Evolutionary conservation across 1,140 invertebrate genomes (phyloP), one percentile per base, ranked within the genome.

Genomic region (Neomicropteryx cornuta): DNA sequence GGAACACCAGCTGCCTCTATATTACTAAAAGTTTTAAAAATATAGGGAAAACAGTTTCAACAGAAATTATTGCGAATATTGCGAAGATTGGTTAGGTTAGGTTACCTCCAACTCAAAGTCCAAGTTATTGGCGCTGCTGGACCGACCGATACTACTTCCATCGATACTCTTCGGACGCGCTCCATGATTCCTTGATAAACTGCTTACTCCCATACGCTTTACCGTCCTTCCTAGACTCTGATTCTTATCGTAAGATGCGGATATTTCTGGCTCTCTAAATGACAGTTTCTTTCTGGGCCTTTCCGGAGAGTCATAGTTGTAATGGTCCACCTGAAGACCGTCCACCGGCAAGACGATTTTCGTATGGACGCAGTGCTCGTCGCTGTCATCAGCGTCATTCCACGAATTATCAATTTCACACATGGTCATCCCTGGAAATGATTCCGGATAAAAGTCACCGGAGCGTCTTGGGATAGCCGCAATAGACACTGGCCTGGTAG

Each of bases 211-310:
- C 61, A 64, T 64, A 4, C 55, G 38, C 36, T 64, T 63, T 45
- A 53, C 46, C 27, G 58, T 58, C 16, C 56, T 45, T 16, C 55
- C 57, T 10, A 57, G 13, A 1, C 54, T 59, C 31, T 52, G 51
- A 39, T 50, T 58, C 8, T 50, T 51, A 11, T 38, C 39, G 5
- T 18, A 18, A 49, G 47, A 44, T 33, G 49, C 59, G 39, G 78
- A 68, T n/a, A 83, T 79, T 59, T 85, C 83, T 1, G 86, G 86
- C 49, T 88, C 84, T 38, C 84, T 76, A 53, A 89, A 90, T 0
- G 83, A 87, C 1, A 89, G 62, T 51, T 90, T 90, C 58, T 89
- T 90, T 17, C 83, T 66, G 0, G 85, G 84, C 45, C 77, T 73
- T 36, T 82, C 75, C 14, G 66, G 63, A 20, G 55, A 58, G 40